phyloP scores from a whole-genome alignment of 1,140 invertebrate species.

The Frieseomelitta varia region DNA sequence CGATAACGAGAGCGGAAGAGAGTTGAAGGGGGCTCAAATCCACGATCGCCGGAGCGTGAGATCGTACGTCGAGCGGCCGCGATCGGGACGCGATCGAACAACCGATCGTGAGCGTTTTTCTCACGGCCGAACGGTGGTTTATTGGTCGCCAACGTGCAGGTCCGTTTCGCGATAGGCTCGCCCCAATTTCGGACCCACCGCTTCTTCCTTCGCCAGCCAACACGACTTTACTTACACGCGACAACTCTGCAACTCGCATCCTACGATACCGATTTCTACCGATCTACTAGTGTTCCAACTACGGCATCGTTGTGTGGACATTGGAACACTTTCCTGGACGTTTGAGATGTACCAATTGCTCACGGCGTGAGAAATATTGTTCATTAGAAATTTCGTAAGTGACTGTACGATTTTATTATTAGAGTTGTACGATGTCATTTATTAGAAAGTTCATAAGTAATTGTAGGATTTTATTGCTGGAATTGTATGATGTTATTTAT shows the following conservation, averaged over 20 bases:
- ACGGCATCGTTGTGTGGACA: no score
- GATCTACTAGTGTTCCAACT: no score
- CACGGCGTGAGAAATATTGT: no score
- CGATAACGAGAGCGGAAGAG: constrained; percentile 62
- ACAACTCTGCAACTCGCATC: background rate
- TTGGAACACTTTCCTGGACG: no score
- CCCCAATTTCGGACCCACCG: constrained; percentile 1
- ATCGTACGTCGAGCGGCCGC: constrained; percentile 59
- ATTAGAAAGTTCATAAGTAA: no score
- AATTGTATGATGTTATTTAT: no score
- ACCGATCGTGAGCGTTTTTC: constrained; percentile 52
- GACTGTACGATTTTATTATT: no score
- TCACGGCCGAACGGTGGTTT: constrained; percentile 52
- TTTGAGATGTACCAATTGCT: no score
- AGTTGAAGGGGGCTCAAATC: constrained; percentile 52
- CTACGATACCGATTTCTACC: background rate
- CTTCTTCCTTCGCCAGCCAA: background rate
- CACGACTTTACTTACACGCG: background rate
- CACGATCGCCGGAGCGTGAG: constrained; percentile 61
- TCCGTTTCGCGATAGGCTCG: constrained; percentile 27
- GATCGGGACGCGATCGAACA: constrained; percentile 57
- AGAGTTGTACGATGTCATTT: no score
- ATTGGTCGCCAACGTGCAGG: constrained; percentile 39
- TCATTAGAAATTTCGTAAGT: no score
- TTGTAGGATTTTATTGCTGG: no score